These are phyloP conservation scores for Drosophila colorata DNA, from an alignment of 2,888 invertebrate species.

Conservation along the genomic window DNA sequence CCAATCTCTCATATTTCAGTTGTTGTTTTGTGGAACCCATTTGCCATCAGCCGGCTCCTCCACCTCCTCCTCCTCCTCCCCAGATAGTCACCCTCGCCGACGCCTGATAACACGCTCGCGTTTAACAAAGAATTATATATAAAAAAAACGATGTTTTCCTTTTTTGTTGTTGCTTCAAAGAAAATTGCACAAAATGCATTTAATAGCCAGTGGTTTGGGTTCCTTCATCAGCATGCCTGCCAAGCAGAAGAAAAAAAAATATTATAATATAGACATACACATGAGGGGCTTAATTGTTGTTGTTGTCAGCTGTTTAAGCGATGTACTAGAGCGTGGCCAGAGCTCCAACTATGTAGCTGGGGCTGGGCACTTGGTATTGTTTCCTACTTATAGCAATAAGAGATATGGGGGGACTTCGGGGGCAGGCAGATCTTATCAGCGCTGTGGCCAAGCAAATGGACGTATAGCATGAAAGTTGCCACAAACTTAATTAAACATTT, in stretches of 20 bases:
- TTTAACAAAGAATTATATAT: conserved; percentile 64
- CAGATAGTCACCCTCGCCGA: conserved; percentile 36
- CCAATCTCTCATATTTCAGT: conserved; percentile 31
- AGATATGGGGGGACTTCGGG: conserved; percentile 24
- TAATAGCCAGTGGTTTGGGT: conserved; percentile 29
- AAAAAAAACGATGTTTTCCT: conserved; percentile 24
- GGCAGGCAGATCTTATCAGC: conserved; percentile 57
- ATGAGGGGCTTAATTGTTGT: conserved; percentile 31
- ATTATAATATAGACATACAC: conserved; percentile 4
- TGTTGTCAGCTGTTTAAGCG: conserved; percentile 60
- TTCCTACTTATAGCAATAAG: conserved; percentile 35
- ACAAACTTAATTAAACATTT: conserved; percentile 47
- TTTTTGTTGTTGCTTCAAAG: conserved; percentile 50
- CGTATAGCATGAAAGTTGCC: conserved; percentile 39
- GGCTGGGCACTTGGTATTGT: conserved; percentile 49
- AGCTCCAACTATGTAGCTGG: conserved; percentile 19
- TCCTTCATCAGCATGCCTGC: conserved; percentile 81
- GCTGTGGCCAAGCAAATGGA: conserved; percentile 33
- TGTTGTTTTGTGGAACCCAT: conserved; percentile 30
- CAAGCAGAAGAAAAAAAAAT: conserved; percentile 41
- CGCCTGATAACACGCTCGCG: conserved; percentile 56
- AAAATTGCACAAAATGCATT: conserved; percentile 80
- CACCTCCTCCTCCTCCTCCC: conserved; percentile 5
- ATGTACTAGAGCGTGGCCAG: conserved; percentile 66
- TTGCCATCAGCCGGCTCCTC: conserved; percentile 8